A percentile compares a stretch with the other conserved stretches of the same genome.
phyloP scores from a whole-genome alignment of 2,797 vertebrate species.

The Lutjanus argentimaculatus region DNA sequence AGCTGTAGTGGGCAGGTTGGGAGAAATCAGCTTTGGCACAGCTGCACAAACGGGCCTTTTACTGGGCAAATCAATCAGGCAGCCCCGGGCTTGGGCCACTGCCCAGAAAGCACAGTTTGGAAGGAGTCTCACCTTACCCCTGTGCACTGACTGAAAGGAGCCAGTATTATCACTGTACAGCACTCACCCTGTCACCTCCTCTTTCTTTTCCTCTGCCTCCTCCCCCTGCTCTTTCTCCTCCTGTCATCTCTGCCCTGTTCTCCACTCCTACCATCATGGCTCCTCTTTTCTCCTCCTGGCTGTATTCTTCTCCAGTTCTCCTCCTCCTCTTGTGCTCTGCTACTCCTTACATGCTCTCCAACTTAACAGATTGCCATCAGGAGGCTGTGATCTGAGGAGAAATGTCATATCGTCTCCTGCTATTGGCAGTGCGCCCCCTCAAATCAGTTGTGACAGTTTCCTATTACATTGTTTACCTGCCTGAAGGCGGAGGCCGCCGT shows the following conservation, averaged over 20 bases:
- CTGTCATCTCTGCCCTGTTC: slow-evolving; percentile 49
- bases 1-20: slow-evolving; percentile 57
- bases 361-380: slow-evolving; percentile 78
- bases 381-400: slow-evolving; percentile 70
- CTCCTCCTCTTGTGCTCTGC: slow-evolving; percentile 53
- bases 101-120: slow-evolving; percentile 87
- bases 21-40: slow-evolving; percentile 77
- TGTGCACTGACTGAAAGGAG: slow-evolving; percentile 78
- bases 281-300: slow-evolving; percentile 32
- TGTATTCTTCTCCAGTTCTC: slow-evolving; percentile 24
- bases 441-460: slow-evolving; percentile 85
- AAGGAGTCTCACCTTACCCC: slow-evolving; percentile 82
- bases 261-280: slow-evolving; percentile 27
- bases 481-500: slow-evolving; percentile 69
- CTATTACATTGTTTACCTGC: slow-evolving; percentile 83
- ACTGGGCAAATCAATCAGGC: slow-evolving; percentile 81
- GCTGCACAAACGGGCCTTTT: slow-evolving; percentile 82
- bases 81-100: slow-evolving; percentile 76
- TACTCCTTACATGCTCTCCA: slow-evolving; percentile 62
- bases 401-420: slow-evolving; percentile 73
- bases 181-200: slow-evolving; percentile 69
- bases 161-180: slow-evolving; percentile 82
- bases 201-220: slow-evolving; percentile 55
- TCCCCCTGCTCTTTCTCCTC: slow-evolving; percentile 55
- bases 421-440: slow-evolving; percentile 66